These are phyloP conservation scores for Sebastolobus altivelis DNA, from an alignment of 2,797 vertebrate species.

Conservation along the genomic window DNA sequence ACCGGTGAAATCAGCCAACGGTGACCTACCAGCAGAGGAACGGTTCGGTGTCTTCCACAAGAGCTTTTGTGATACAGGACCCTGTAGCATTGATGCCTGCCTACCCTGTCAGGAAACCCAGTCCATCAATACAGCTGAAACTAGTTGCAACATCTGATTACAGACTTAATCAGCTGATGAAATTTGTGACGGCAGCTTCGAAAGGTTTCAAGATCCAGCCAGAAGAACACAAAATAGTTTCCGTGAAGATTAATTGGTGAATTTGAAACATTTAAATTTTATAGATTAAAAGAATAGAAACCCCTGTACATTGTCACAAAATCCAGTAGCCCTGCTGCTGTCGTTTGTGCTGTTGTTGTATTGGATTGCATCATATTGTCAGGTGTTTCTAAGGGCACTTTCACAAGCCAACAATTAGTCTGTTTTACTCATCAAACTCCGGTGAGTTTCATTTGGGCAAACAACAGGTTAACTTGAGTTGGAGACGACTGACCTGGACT, in stretches of 20 bases:
- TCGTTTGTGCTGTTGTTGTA: neutral
- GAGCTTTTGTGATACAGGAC: conserved; percentile 21
- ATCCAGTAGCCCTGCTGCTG: neutral
- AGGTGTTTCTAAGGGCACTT: neutral
- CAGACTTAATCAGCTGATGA: neutral
- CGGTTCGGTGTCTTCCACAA: conserved; percentile 1
- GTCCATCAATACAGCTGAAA: neutral
- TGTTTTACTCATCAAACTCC: no score
- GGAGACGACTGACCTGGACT: no score
- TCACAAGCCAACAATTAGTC: no score
- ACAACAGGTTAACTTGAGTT: no score
- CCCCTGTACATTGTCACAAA: neutral
- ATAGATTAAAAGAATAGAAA: neutral
- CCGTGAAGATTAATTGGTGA: neutral
- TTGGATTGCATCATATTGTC: neutral
- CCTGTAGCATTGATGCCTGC: neutral
- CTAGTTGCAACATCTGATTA: neutral
- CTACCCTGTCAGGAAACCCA: neutral
- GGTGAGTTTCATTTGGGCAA: no score
- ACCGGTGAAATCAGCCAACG: conserved; percentile 8
- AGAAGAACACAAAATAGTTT: neutral
- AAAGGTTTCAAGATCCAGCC: neutral
- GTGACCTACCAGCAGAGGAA: conserved; percentile 13
- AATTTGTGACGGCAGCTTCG: neutral
- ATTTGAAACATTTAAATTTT: neutral